Percentiles rank a stretch among this genome's conserved stretches.
phyloP scores from a whole-genome alignment of 2,888 invertebrate species.

The Mesorhabditis sp. region DNA sequence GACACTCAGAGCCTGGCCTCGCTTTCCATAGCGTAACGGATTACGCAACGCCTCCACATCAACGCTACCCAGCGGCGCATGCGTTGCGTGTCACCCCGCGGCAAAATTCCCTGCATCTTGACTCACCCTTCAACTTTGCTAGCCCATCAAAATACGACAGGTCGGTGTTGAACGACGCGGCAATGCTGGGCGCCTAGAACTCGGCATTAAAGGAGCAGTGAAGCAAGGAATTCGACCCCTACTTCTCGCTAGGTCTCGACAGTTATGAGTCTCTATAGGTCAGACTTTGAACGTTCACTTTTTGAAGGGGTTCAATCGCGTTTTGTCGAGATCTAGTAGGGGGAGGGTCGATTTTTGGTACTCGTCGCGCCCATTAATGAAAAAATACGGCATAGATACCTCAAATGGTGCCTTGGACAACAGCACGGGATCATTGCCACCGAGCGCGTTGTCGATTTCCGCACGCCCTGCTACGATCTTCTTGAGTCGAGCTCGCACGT shows the following conservation, averaged over 20 bases:
- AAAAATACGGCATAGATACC: not conserved
- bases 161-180: conserved; percentile 51
- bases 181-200: conserved; percentile 11
- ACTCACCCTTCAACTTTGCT: conserved; percentile 38
- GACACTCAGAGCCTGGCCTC: too few species aligned
- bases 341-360: too few species aligned
- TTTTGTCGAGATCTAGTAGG: not conserved
- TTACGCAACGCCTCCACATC: too few species aligned
- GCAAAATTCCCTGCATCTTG: not conserved
- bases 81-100: too few species aligned
- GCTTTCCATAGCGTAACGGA: too few species aligned
- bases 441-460: conserved; percentile 19
- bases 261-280: too few species aligned
- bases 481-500: not conserved
- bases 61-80: too few species aligned
- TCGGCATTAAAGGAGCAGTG: too few species aligned
- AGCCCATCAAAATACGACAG: conserved; percentile 40
- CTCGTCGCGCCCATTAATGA: too few species aligned
- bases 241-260: too few species aligned
- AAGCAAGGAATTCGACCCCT: too few species aligned
- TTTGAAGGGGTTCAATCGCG: not conserved
- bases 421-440: conserved; percentile 32
- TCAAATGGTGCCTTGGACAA: conserved; percentile 28
- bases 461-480: conserved; percentile 17
- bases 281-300: not conserved